These are phyloP conservation scores for Lithobates pipiens DNA, from an alignment of 2,797 vertebrate genomes.

Conservation along the genomic window DNA sequence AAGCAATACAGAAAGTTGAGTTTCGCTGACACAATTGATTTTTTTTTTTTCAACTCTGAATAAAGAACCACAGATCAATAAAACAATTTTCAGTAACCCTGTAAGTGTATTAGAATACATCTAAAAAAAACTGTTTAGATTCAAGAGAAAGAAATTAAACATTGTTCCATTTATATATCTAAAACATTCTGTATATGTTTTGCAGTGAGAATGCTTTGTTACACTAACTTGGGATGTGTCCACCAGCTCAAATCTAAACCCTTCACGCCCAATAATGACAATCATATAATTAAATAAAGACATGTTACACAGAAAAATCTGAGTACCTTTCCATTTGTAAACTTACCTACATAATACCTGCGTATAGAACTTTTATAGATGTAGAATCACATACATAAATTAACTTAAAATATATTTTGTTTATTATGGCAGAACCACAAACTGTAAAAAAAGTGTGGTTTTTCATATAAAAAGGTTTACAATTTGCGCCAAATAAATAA, in stretches of 20 bases:
- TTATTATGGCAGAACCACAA: no score
- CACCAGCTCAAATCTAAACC: not conserved
- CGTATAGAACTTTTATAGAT: no score
- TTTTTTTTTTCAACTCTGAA: conserved; percentile 38
- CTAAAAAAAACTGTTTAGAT: not conserved
- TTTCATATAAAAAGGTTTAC: no score
- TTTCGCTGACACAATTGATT: conserved; percentile 51
- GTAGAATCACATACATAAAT: no score
- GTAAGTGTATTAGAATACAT: conserved; percentile 24
- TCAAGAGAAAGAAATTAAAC: not conserved
- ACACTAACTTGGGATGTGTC: not conserved
- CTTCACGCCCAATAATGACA: no score
- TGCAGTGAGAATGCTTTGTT: not conserved
- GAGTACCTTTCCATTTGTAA: not conserved
- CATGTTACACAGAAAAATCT: no score
- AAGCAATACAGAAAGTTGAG: conserved; percentile 27
- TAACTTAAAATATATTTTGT: no score
- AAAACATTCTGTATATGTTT: not conserved
- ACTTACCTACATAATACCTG: not conserved
- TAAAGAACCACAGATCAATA: conserved; percentile 51
- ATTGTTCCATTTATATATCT: not conserved
- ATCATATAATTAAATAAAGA: not conserved
- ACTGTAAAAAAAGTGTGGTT: no score
- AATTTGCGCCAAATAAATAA: no score
- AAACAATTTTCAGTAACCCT: conserved; percentile 39